A percentile compares a stretch with the other conserved stretches of the same genome.
Evolutionary conservation across 2,113 vertebrate species (phyloP).

Genomic region (Salvator merianae): DNA sequence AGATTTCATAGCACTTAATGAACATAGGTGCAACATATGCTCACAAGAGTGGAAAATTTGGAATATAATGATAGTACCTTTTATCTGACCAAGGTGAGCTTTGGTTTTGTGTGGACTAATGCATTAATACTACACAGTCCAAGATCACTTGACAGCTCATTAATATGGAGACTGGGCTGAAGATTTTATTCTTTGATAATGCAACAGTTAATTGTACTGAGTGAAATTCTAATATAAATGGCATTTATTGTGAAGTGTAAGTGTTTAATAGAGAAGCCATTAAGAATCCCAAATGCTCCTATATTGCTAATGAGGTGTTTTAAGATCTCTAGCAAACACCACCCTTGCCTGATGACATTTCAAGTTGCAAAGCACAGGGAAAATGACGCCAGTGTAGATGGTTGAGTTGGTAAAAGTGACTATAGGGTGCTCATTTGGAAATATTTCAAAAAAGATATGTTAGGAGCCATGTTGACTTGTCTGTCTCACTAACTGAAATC

Average conservation of each 20-base stretch:
- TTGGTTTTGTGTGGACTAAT: background rate
- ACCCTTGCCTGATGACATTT: constrained; percentile 58
- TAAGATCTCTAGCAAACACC: constrained; percentile 69
- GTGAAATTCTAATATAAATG: constrained; percentile 60
- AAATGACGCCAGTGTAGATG: constrained; percentile 63
- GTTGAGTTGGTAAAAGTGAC: constrained; percentile 41
- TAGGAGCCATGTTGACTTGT: constrained; percentile 58
- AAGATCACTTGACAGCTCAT: constrained; percentile 10
- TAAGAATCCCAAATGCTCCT: constrained; percentile 64
- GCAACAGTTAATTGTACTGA: constrained; percentile 57
- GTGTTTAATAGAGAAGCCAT: constrained; percentile 65
- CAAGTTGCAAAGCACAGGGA: constrained; percentile 64
- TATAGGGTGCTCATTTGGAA: constrained; percentile 54
- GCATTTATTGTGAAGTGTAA: constrained; percentile 67
- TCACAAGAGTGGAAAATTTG: background rate
- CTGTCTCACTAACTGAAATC: constrained; percentile 62
- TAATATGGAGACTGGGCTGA: constrained; percentile 40
- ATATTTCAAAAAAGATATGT: constrained; percentile 60
- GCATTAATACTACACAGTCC: background rate
- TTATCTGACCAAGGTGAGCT: background rate
- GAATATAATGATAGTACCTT: background rate
- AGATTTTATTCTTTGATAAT: constrained; percentile 58
- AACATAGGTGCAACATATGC: background rate
- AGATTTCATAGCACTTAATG: background rate
- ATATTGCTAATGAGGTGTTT: constrained; percentile 68